Conservation (phyloP, 2,113 vertebrate genomes). For the Conger conger region DNA sequence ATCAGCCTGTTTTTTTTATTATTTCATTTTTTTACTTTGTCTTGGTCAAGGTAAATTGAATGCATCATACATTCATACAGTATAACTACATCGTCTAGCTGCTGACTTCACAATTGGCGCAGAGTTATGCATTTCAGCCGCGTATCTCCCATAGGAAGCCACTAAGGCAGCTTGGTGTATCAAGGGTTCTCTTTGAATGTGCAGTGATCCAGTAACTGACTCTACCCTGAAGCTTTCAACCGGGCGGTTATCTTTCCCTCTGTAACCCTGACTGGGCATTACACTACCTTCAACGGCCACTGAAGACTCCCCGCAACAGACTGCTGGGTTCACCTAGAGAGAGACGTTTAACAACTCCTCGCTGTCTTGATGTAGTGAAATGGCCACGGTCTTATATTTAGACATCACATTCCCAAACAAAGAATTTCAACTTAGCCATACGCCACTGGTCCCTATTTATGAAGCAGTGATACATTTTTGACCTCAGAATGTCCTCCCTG, state of each 20-base stretch:
- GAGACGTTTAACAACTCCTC: not conserved
- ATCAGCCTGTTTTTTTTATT: not conserved
- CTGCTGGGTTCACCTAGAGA: not conserved
- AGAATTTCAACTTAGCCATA: not conserved
- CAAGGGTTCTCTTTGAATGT: conserved; percentile 37
- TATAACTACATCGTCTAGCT: too few relatives aligned
- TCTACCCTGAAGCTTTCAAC: not conserved
- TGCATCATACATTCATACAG: not conserved
- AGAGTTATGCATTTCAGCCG: not conserved
- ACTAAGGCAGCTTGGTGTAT: conserved; percentile 58
- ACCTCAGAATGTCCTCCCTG: not conserved
- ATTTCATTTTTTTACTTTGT: not conserved
- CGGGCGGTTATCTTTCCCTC: not conserved
- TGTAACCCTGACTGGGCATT: not conserved
- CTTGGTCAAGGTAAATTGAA: not conserved
- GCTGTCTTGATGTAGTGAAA: not conserved
- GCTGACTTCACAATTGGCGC: not conserved
- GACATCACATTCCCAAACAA: not conserved
- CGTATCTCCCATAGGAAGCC: conserved; percentile 35
- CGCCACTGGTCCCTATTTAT: not conserved
- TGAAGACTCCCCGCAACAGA: not conserved
- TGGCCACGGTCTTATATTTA: not conserved
- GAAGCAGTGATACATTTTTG: not conserved
- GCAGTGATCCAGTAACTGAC: conserved; percentile 64
- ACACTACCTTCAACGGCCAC: not conserved